Evolutionary conservation across 23 tunicate genomes (phyloP), one percentile per base, ranked within the genome.

Genomic region (Botrylloides violaceus): DNA sequence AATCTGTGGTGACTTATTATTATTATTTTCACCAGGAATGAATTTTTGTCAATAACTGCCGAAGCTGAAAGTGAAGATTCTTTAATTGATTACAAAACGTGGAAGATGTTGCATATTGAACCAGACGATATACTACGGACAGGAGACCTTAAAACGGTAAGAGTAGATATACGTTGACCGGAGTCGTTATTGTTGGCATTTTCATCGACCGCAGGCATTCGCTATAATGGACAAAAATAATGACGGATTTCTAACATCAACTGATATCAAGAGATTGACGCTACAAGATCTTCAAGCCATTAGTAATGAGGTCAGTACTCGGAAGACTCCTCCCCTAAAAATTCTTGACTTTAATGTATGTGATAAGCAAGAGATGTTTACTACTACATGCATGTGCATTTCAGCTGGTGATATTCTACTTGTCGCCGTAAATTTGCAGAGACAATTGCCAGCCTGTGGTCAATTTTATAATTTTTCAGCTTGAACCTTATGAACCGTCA

Each of bases 401-500:
- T n/a, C n/a, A n/a, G n/a, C n/a, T n/a, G n/a, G n/a, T n/a, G n/a
- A n/a, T n/a, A n/a, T n/a, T n/a, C n/a, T n/a, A n/a, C n/a, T n/a
- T n/a, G n/a, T n/a, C n/a, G n/a, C n/a, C n/a, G n/a, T n/a, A n/a
- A n/a, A n/a, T n/a, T n/a, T n/a, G n/a, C n/a, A n/a, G n/a, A n/a
- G n/a, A n/a, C n/a, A n/a, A n/a, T n/a, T n/a, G n/a, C n/a, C n/a
- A n/a, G n/a, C n/a, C n/a, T n/a, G n/a, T n/a, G n/a, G n/a, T n/a
- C n/a, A n/a, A n/a, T n/a, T n/a, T n/a, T n/a, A n/a, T n/a, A n/a
- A 43, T 53, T 3, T 65, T 24, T 18, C 49, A 80, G 85, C 43
- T 80, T 28, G 73, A 80, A 39, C 79, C 72, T 23, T 64, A 76
- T 57, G 88, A 82, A 36, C 88, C 88, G 25, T 82, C 88, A 20